A percentile compares a stretch with the other conserved stretches of the same genome.
Conservation (phyloP, 2,113 vertebrate genomes). For the Gracilinanus agilis region DNA sequence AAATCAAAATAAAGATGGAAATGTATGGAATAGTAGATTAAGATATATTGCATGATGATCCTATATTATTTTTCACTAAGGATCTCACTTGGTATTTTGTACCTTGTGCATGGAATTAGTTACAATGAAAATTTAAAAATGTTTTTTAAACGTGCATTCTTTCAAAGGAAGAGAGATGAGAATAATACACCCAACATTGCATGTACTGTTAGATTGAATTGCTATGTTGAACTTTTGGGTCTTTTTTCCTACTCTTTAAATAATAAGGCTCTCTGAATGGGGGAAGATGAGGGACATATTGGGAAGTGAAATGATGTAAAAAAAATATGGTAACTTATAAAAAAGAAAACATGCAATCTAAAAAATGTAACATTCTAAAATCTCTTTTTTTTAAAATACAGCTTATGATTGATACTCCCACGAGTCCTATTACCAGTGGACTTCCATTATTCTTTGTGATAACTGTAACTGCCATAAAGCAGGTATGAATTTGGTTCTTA, state of each 20-base stretch:
- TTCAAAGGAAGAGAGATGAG: neutral
- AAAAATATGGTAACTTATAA: neutral
- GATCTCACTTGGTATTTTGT: neutral
- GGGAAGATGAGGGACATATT: neutral
- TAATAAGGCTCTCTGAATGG: neutral
- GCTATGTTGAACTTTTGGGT: neutral
- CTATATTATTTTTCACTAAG: neutral
- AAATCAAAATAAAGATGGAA: neutral
- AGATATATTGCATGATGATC: neutral
- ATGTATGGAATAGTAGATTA: neutral
- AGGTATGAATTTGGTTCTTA: conserved; percentile 87
- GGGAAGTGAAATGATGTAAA: neutral
- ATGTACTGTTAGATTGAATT: neutral
- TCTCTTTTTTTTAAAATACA: conserved; percentile 76
- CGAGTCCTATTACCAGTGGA: conserved; percentile 98
- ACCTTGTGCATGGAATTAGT: neutral
- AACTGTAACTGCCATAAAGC: conserved; percentile 98
- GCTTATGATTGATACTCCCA: conserved; percentile 99
- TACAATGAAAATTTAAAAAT: too few species aligned
- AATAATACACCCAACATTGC: neutral
- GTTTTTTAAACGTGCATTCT: neutral
- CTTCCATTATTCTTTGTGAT: conserved; percentile 99
- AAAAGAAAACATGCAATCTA: neutral
- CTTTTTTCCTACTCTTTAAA: neutral
- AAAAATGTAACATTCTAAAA: conserved; percentile 60